Conservation (phyloP, 64 coral and sea anemone species). For the Stichodactyla mertensii region DNA sequence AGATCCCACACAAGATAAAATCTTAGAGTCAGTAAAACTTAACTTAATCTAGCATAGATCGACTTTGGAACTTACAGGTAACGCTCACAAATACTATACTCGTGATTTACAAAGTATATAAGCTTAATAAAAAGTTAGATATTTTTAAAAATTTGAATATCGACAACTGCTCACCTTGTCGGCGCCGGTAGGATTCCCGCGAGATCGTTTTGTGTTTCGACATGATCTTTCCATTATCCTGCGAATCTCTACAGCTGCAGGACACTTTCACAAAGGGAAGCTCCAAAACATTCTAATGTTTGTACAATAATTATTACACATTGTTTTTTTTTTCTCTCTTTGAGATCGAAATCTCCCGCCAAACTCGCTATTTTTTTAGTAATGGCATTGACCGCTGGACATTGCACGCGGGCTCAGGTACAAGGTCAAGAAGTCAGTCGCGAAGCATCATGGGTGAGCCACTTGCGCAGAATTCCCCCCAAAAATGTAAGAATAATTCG, state of each 20-base stretch:
- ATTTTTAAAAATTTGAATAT: neutral
- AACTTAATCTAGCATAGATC: neutral
- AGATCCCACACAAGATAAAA: neutral
- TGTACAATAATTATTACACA: neutral
- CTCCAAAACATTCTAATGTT: neutral
- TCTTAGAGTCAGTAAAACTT: neutral
- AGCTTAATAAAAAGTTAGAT: neutral
- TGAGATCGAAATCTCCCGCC: constrained; percentile 8
- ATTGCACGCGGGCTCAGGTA: neutral
- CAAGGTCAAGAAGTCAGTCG: neutral
- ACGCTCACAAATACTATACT: neutral
- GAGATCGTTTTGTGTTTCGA: neutral
- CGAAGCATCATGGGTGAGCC: neutral
- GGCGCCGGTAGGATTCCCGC: neutral
- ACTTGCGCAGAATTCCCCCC: neutral
- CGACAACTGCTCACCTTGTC: neutral
- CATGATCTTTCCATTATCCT: neutral
- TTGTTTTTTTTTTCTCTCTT: neutral
- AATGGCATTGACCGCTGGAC: neutral
- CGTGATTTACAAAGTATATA: too few relatives aligned
- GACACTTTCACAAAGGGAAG: neutral
- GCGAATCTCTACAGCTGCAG: neutral
- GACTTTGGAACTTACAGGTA: neutral
- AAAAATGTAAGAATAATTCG: too few relatives aligned
- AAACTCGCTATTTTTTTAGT: neutral